Evolutionary conservation across 2,113 vertebrate genomes (phyloP).

Genomic region (Hyperopisus bebe): DNA sequence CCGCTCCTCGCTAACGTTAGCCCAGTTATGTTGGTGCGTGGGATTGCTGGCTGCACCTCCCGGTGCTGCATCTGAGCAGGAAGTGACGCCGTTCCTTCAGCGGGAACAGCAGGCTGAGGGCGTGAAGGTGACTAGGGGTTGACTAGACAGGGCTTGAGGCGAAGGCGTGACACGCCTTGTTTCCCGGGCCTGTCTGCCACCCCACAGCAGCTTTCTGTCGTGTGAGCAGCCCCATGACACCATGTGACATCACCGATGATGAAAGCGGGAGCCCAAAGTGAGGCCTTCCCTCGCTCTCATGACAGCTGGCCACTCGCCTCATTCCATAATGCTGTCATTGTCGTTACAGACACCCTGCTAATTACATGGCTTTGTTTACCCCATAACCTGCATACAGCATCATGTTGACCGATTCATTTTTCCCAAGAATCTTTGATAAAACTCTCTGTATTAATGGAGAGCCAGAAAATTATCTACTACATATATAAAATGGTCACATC

Average conservation of each 20-base stretch:
- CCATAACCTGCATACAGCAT: not conserved
- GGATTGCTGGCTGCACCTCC: not conserved
- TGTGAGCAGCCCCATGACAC: not conserved
- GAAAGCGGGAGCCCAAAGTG: not conserved
- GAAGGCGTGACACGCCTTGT: not conserved
- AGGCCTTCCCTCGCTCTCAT: not conserved
- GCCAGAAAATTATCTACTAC: not conserved
- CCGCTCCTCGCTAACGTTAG: not conserved
- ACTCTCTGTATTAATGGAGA: not conserved
- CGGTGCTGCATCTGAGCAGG: not conserved
- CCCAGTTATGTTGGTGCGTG: not conserved
- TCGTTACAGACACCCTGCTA: not conserved
- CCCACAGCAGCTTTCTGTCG: not conserved
- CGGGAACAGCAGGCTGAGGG: not conserved
- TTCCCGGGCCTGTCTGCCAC: not conserved
- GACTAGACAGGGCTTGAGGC: not conserved
- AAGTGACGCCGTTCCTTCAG: not conserved
- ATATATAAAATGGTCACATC: not conserved
- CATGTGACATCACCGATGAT: slow-evolving; percentile 15
- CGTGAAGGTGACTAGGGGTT: not conserved
- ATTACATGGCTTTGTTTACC: not conserved
- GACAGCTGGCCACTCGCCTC: not conserved
- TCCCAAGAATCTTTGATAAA: slow-evolving; percentile 2
- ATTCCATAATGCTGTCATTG: not conserved
- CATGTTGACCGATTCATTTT: not conserved